Evolutionary conservation across 2,113 vertebrate genomes (phyloP), one percentile per base, ranked within the genome.

Genomic region (Archocentrus centrarchus): DNA sequence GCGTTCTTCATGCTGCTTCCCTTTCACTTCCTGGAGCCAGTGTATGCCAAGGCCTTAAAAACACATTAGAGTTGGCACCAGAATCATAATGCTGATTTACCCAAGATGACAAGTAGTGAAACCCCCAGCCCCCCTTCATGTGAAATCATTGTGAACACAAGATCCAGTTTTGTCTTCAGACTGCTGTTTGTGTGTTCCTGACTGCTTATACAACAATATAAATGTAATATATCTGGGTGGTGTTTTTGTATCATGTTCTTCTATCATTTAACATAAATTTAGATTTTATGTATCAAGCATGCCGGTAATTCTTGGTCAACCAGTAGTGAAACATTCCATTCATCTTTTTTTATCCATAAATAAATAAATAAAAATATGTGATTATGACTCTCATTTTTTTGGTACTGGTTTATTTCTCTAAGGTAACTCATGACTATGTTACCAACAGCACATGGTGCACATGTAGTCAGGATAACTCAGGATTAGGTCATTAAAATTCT

Each of bases 1-100:
- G 94, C 95, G n/a, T 84, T 97, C 44, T 97, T 98, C 93, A 83
- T 98, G 93, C 85, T 99, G 76, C 95, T 99, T 20, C 91, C 96
- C 59, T 94, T 96, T 62, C 96, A 97, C 77, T 70, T 98, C 82
- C 88, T 97, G 94, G 97, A 98, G 87, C 97, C 97, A 0, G 70
- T 97, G 60, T 96, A 96, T 0, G 97, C 97, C 94, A 99, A 97
- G 81, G 96, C 96, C 0, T 94, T 98, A 66, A 93, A 83, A 87
- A 84, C 89, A 58, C 88, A 92, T 73, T 96, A 79, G 39, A 81
- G 84, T 59, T 92, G 91, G 87, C 90, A 76, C 27, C 8, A 4
- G 58, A 62, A 79, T 62, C 64, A 44, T 73, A 6, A 73, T 80
- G 35, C 63, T 78, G 80, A 82, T 86, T 77, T 47, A 79, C 80